phyloP scores from a whole-genome alignment of 2,797 vertebrate species.

The Steatocranus sp. region DNA sequence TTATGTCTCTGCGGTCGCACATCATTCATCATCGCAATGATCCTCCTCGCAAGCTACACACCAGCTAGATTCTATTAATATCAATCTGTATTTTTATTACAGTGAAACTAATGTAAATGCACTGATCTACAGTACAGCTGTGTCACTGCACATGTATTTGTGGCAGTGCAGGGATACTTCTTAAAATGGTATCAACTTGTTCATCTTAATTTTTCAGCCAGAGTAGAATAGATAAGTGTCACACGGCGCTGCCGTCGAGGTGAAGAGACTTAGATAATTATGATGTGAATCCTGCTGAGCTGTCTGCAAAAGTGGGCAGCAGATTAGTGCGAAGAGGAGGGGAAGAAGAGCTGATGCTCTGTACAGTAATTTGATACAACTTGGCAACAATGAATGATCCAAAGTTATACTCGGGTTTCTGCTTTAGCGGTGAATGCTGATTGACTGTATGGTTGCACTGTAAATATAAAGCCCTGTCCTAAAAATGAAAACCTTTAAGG shows the following conservation, averaged over 20 bases:
- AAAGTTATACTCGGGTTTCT: neutral
- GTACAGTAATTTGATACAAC: neutral
- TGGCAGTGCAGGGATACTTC: neutral
- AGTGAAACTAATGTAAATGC: constrained; percentile 6
- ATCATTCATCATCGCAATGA: constrained; percentile 44
- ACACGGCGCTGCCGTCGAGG: neutral
- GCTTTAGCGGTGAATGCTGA: neutral
- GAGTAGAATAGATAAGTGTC: constrained; percentile 21
- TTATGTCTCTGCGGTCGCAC: constrained; percentile 41
- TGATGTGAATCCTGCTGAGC: constrained; percentile 24
- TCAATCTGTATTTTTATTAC: constrained; percentile 15
- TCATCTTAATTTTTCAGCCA: constrained; percentile 41
- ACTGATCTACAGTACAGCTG: neutral
- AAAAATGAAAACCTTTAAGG: neutral
- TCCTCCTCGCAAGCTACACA: constrained; percentile 17
- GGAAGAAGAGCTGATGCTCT: neutral
- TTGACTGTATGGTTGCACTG: neutral
- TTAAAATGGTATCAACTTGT: constrained; percentile 33
- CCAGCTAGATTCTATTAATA: constrained; percentile 38
- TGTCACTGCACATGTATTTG: neutral
- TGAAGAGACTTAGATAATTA: constrained; percentile 26
- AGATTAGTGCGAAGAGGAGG: neutral
- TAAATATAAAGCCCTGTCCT: neutral
- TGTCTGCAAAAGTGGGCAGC: constrained; percentile 8
- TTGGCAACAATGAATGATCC: neutral